phyloP scores from a whole-genome alignment of 2,113 vertebrate genomes.

The Tenrec ecaudatus region DNA sequence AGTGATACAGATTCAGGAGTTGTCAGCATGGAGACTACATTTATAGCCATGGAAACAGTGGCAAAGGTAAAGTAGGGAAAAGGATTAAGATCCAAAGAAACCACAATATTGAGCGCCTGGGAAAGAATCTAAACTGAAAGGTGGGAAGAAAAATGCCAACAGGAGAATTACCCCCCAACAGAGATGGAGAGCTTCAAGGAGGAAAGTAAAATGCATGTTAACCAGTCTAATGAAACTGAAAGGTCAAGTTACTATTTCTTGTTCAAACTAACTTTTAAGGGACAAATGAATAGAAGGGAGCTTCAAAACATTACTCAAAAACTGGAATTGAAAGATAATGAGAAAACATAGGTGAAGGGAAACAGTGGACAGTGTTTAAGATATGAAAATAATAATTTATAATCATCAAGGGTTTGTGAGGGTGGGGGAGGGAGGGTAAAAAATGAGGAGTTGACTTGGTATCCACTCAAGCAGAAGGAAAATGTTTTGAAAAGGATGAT shows the following conservation, averaged over 20 bases:
- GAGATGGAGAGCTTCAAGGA: neutral
- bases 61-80: neutral
- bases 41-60: neutral
- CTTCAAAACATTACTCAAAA: too few relatives aligned
- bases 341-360: neutral
- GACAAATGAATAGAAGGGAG: neutral
- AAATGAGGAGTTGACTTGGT: too few relatives aligned
- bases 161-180: neutral
- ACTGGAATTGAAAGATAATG: too few relatives aligned
- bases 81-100: slow-evolving; percentile 15
- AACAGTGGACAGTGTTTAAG: too few relatives aligned
- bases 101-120: neutral
- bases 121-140: neutral
- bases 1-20: neutral
- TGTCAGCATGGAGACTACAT: neutral
- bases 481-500: too few relatives aligned
- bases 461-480: too few relatives aligned
- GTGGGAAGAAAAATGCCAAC: neutral
- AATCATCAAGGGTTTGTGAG: too few relatives aligned
- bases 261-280: neutral
- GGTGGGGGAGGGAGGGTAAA: too few relatives aligned
- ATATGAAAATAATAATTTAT: too few relatives aligned
- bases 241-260: slow-evolving; percentile 8
- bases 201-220: neutral
- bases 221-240: neutral